Evolutionary conservation across 1,140 invertebrate genomes (phyloP).

Genomic region (Drosophila subpulchrella): DNA sequence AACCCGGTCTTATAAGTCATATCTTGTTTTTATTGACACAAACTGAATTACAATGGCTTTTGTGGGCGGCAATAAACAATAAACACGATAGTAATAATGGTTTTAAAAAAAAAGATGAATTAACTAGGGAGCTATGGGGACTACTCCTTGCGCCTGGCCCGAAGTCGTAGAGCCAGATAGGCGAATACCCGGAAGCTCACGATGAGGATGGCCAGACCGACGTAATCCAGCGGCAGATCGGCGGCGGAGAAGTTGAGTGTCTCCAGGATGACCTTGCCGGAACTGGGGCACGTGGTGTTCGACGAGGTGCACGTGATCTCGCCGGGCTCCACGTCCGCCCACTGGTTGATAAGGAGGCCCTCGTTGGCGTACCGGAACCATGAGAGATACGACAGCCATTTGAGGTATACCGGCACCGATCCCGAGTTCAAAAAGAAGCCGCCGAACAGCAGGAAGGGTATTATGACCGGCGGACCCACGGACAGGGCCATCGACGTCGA

Average conservation of each 20-base stretch:
- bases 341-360: slow-evolving; percentile 97
- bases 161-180: slow-evolving; percentile 89
- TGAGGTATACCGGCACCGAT: slow-evolving; percentile 95
- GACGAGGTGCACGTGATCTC: slow-evolving; percentile 89
- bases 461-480: slow-evolving; percentile 94
- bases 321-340: slow-evolving; percentile 89
- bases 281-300: slow-evolving; percentile 90
- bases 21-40: slow-evolving; percentile 20
- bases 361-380: slow-evolving; percentile 98
- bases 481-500: slow-evolving; percentile 94
- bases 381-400: slow-evolving; percentile 96
- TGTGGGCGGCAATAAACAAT: slow-evolving; percentile 29
- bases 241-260: slow-evolving; percentile 92
- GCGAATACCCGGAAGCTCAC: slow-evolving; percentile 91
- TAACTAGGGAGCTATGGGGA: slow-evolving; percentile 1
- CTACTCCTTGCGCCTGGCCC: slow-evolving; percentile 85
- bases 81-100: slow-evolving; percentile 39
- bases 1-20: background rate
- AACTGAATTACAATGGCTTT: slow-evolving; percentile 29
- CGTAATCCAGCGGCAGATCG: slow-evolving; percentile 90
- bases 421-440: slow-evolving; percentile 97
- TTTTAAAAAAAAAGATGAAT: slow-evolving; percentile 21
- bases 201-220: slow-evolving; percentile 89
- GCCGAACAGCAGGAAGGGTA: slow-evolving; percentile 97
- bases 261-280: slow-evolving; percentile 91